phyloP scores from a whole-genome alignment of 2,888 invertebrate species.

The Drosophila neotestacea region DNA sequence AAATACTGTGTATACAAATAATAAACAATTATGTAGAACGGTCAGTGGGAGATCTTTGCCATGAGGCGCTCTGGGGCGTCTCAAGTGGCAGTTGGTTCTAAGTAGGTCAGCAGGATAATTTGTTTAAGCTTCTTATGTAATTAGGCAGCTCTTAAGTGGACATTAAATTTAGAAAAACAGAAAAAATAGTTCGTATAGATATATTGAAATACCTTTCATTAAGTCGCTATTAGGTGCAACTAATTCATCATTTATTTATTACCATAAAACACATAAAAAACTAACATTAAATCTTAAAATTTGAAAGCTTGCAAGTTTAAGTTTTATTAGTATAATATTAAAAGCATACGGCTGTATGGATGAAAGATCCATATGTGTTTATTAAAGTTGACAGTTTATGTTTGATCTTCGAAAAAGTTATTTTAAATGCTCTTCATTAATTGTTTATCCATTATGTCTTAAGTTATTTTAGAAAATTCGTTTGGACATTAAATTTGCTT shows the following conservation, averaged over 20 bases:
- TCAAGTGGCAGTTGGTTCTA: constrained; percentile 24
- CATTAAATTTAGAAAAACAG: not conserved
- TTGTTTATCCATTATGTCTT: too few relatives aligned
- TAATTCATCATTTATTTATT: not conserved
- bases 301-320: too few relatives aligned
- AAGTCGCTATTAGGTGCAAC: not conserved
- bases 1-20: constrained; percentile 37
- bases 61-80: not conserved
- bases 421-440: too few relatives aligned
- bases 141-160: not conserved
- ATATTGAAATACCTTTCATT: not conserved
- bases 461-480: too few relatives aligned
- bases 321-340: too few relatives aligned
- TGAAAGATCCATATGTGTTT: too few relatives aligned
- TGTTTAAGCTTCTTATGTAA: constrained; percentile 5
- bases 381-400: too few relatives aligned
- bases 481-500: too few relatives aligned
- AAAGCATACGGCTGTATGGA: too few relatives aligned
- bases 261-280: too few relatives aligned
- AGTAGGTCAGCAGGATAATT: constrained; percentile 36
- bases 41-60: constrained; percentile 8
- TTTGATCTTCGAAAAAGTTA: too few relatives aligned
- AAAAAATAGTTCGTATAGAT: not conserved
- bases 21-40: constrained; percentile 32
- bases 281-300: too few relatives aligned